phyloP scores from a whole-genome alignment of 2,888 invertebrate species.

The Euzetes globulus region DNA sequence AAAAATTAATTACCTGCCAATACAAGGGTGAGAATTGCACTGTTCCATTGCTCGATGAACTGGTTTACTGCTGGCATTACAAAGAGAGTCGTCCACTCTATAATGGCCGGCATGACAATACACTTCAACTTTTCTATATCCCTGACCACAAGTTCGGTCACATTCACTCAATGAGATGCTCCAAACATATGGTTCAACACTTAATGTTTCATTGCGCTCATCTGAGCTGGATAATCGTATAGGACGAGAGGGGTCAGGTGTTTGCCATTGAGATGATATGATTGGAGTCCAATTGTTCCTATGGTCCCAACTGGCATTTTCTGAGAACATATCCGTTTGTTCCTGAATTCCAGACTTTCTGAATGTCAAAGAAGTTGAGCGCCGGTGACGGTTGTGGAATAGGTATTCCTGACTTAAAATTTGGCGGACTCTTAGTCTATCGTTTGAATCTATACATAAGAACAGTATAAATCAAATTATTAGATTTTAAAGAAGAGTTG shows the following conservation, averaged over 20 bases:
- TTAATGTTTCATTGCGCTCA: conserved; percentile 24
- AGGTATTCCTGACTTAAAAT: conserved; percentile 9
- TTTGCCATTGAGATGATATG: neutral
- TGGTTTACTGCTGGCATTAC: conserved; percentile 38
- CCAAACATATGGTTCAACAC: conserved; percentile 39
- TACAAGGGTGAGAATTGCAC: conserved; percentile 40
- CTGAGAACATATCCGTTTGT: conserved; percentile 18
- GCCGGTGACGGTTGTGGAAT: conserved; percentile 21
- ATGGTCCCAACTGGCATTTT: conserved; percentile 32
- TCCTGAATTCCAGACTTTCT: conserved; percentile 32
- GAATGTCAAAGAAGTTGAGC: neutral
- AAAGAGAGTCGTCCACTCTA: conserved; percentile 39
- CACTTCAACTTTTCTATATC: conserved; percentile 39
- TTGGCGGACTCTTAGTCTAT: neutral
- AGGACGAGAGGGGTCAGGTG: neutral
- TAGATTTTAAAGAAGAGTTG: neutral
- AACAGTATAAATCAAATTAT: conserved; percentile 10
- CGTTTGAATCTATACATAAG: conserved; percentile 4
- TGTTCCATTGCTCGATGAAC: conserved; percentile 37
- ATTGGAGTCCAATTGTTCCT: neutral
- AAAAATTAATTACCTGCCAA: conserved; percentile 39
- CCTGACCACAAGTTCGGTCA: conserved; percentile 40
- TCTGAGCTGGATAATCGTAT: neutral
- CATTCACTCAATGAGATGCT: conserved; percentile 41
- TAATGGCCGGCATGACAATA: conserved; percentile 38